A percentile compares a stretch with the other conserved stretches of the same genome.
Evolutionary conservation across 2,113 vertebrate genomes (phyloP).

Genomic region (zebrafish (Danio rerio)): GRCz12tu NC_133179.1:21843501-21844000

Average conservation of each 20-base stretch:
- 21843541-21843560: constrained; percentile 25
- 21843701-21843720: background rate
- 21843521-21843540: constrained; percentile 9
- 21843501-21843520: constrained; percentile 20
- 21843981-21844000: too few species aligned
- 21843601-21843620: constrained; percentile 17
- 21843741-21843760: background rate
- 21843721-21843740: too few species aligned
- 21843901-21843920: too few species aligned
- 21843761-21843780: background rate
- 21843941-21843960: too few species aligned
- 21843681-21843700: background rate
- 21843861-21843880: too few species aligned
- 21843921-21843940: too few species aligned
- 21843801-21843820: too few species aligned
- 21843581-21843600: background rate
- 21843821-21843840: too few species aligned
- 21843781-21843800: too few species aligned
- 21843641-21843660: constrained; percentile 47
- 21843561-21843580: background rate
- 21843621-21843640: constrained; percentile 18
- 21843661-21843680: constrained; percentile 37
- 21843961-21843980: too few species aligned
- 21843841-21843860: too few species aligned
- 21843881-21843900: too few species aligned